Evolutionary conservation across 2,888 invertebrate species (phyloP), one percentile per base, ranked within the genome.

Genomic region (Rhingia rostrata): DNA sequence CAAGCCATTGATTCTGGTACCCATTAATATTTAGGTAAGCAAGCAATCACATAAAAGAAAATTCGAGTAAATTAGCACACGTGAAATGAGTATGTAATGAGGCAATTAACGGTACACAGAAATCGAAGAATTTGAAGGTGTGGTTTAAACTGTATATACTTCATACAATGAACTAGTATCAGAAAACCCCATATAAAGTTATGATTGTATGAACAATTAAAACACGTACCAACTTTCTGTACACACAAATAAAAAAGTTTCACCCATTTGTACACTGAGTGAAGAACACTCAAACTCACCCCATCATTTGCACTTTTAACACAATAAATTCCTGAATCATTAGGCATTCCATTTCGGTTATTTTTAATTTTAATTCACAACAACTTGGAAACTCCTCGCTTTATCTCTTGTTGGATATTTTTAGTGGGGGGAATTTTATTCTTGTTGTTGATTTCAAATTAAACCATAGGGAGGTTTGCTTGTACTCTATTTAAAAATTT

Each of bases 361-460:
- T 67, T 67, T 56, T 43, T 41, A 53, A n/a, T 35, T 54, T 43
- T 53, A 33, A 53, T 64, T 64, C 37, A 22, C 37, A 64, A 39
- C 30, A 30, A 64, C 10, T 56, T 14, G 54, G 54, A 35, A 56
- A 69, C 14, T 45, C n/a, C 4, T 67, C 7, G 54, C 45, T 10
- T 43, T 33, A 37, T 54, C 10, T 22, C 22, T 47, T 30, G 41
- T 70, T 30, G n/a, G 39, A 51, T 32, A 30, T 45, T 22, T 45
- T 37, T 9, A 45, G 33, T 12, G 32, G n/a, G 39, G 12, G 32
- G 12, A 35, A 5, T 10, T 53, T 32, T 10, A 6, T 32, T 22
- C 6, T 49, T 14, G 10, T 43, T 35, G 30, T 45, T n/a, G 45
- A 7, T n/a, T 43, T 56, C 10, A 58, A 5, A 10, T 41, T 56